phyloP scores from a whole-genome alignment of 2,113 vertebrate genomes.

The Microtus oregoni region DNA sequence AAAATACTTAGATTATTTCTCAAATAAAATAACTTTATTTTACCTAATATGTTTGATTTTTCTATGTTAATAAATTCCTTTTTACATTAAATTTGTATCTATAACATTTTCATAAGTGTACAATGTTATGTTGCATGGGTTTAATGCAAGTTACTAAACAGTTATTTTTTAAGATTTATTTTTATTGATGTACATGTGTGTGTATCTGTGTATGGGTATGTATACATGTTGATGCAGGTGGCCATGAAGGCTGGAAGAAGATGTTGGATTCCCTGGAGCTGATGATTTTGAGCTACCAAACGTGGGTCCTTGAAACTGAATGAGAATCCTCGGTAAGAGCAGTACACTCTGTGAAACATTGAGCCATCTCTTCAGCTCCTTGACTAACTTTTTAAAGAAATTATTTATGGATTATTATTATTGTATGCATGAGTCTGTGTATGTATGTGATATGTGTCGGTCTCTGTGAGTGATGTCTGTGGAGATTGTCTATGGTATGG shows the following conservation, averaged over 20 bases:
- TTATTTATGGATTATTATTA: not conserved
- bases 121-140: not conserved
- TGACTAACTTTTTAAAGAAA: not conserved
- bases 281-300: not conserved
- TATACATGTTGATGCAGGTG: not conserved
- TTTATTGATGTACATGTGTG: not conserved
- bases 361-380: not conserved
- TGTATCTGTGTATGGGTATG: not conserved
- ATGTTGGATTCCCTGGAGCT: not conserved
- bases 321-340: not conserved
- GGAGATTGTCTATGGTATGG: not conserved
- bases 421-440: not conserved
- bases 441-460: not conserved
- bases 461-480: not conserved
- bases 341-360: not conserved
- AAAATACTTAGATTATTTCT: not conserved
- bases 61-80: not conserved
- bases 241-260: not conserved
- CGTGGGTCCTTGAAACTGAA: not conserved
- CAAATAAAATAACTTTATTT: constrained; percentile 1
- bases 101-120: not conserved
- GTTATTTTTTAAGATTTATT: not conserved
- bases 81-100: not conserved
- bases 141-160: not conserved
- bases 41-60: not conserved